Conservation (phyloP, 2,113 vertebrate species). For the Mobula birostris region DNA sequence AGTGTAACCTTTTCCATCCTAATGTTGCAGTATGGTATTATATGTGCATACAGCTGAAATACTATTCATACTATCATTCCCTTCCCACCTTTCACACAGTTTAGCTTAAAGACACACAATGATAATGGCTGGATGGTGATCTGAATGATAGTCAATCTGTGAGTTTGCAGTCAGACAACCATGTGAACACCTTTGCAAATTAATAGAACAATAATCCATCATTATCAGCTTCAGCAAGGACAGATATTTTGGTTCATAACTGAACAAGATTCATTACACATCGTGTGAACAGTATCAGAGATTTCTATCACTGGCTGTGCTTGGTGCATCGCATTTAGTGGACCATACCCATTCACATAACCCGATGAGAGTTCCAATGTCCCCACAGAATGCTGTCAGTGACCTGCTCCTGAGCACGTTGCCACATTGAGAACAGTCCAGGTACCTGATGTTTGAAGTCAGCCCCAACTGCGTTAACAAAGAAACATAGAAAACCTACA, state of each 20-base stretch:
- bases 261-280: background rate
- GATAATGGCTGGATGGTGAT: background rate
- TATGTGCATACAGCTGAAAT: background rate
- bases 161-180: background rate
- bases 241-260: background rate
- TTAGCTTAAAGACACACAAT: background rate
- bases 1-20: background rate
- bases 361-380: too few species aligned
- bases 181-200: background rate
- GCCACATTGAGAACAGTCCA: too few species aligned
- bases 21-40: background rate
- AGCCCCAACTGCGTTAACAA: too few species aligned
- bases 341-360: background rate
- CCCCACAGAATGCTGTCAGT: too few species aligned
- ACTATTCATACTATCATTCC: background rate
- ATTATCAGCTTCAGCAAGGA: background rate
- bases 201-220: background rate
- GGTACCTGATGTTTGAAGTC: too few species aligned
- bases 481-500: too few species aligned
- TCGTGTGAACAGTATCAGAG: background rate
- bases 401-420: too few species aligned
- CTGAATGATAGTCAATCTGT: background rate
- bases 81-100: background rate
- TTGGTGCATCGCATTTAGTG: background rate
- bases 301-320: background rate